These are phyloP conservation scores for Chaunax sp. DNA, from an alignment of 2,797 vertebrate species.

Conservation along the genomic window DNA sequence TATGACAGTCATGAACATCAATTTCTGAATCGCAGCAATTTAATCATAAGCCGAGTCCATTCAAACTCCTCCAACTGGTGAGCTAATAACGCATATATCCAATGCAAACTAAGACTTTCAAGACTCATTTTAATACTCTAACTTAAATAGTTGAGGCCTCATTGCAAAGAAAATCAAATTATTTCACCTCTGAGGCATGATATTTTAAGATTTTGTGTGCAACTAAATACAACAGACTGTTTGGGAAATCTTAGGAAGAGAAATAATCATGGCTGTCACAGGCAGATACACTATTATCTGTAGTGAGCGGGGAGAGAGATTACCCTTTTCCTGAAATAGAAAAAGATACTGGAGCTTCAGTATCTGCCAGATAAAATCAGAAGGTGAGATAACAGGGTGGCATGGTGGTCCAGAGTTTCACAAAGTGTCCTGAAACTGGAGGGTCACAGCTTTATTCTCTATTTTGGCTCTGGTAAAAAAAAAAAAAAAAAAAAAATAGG, in stretches of 20 bases:
- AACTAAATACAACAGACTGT: slow-evolving; percentile 6
- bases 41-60: slow-evolving; percentile 25
- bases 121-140: slow-evolving; percentile 17
- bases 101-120: slow-evolving; percentile 35
- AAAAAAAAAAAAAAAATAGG: slow-evolving; percentile 31
- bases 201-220: slow-evolving; percentile 22
- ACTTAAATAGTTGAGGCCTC: slow-evolving; percentile 13
- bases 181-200: slow-evolving; percentile 14
- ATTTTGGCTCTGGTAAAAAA: slow-evolving; percentile 30
- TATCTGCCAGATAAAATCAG: slow-evolving; percentile 38
- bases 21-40: slow-evolving; percentile 36
- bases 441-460: slow-evolving; percentile 14
- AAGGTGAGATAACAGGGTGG: neutral
- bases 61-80: slow-evolving; percentile 42
- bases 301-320: slow-evolving; percentile 16
- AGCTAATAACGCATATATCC: slow-evolving; percentile 42
- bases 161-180: slow-evolving; percentile 32
- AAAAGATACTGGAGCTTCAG: slow-evolving; percentile 6
- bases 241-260: neutral
- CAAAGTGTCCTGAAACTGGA: slow-evolving; percentile 21
- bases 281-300: slow-evolving; percentile 25
- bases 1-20: slow-evolving; percentile 26
- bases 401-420: slow-evolving; percentile 13
- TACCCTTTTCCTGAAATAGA: slow-evolving; percentile 41
- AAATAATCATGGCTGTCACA: slow-evolving; percentile 9